Base-by-base conservation (phyloP, 2,888 invertebrate genomes). In the Tetheella fluctuosa region DNA sequence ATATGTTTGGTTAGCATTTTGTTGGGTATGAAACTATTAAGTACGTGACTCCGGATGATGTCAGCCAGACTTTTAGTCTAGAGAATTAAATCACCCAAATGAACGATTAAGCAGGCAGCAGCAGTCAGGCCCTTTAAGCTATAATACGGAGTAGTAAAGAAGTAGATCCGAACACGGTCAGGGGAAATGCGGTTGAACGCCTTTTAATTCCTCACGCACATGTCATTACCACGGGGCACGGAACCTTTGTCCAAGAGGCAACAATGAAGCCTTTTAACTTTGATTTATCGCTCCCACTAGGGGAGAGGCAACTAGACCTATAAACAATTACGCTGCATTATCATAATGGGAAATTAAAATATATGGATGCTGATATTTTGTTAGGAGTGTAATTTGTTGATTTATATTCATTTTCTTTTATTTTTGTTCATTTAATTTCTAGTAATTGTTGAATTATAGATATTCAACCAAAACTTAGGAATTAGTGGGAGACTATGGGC, bases 211-310 rank as follows among this genome's bases (percentile, higher is more conserved):
- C 65, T 64, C 74, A 80, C 80, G 79, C 80, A 81, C 77, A 71
- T 80, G 67, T 74, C 79, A 77, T 73, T 74, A 76, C 74, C 64
- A 74, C 67, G 66, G 74, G 76, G 73, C 71, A 72, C 69, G 71
- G 68, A 77, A 73, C 82, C 86, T 84, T 85, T 86, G 84, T 85
- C 81, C 78, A 68, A 64, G 66, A 66, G 67, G 65, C 79, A 79
- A 86, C 84, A 86, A 86, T 85, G 79, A 83, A 77, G 80, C 75
- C 81, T 80, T 82, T 81, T 82, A 39, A 74, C 74, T 57, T 79
- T 84, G 85, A 89, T 87, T 87, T 87, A 88, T 86, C 73, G 74
- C 72, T 72, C 55, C 56, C n/a, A 60, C 42, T 23, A 23, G 57
- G 53, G 48, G 58, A 63, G 53, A 63, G 61, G 61, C 61, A 69